Conservation (phyloP, 2,113 vertebrate species). For the Kobus ellipsiprymnus region DNA sequence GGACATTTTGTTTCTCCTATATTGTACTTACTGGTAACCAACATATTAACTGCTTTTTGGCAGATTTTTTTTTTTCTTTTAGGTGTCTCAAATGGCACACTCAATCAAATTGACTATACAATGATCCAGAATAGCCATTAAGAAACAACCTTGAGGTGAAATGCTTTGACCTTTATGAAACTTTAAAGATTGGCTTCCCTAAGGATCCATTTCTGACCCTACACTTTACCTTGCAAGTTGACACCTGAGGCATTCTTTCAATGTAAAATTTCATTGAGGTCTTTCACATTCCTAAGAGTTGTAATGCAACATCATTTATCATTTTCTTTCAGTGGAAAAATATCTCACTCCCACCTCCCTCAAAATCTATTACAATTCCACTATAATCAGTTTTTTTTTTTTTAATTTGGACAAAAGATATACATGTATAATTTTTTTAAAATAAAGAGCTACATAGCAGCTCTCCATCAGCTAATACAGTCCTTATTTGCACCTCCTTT, state of each 20-base stretch:
- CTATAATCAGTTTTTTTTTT: not conserved
- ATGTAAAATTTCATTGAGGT: constrained; percentile 34
- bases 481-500: not conserved
- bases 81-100: constrained; percentile 15
- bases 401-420: not conserved
- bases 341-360: not conserved
- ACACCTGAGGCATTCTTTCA: not conserved
- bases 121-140: constrained; percentile 34
- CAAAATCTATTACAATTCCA: not conserved
- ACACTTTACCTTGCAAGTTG: constrained; percentile 1
- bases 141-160: constrained; percentile 44
- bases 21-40: not conserved
- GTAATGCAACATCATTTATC: not conserved
- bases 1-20: not conserved
- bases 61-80: not conserved
- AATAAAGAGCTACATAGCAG: not conserved
- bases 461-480: not conserved
- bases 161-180: constrained; percentile 48
- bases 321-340: constrained; percentile 38
- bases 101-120: constrained; percentile 49
- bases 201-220: not conserved
- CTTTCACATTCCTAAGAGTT: constrained; percentile 3
- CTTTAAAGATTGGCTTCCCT: constrained; percentile 17
- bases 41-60: not conserved
- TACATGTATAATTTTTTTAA: not conserved